Base-by-base conservation (phyloP, 2,888 invertebrate genomes). In the Cheilosia variabilis region DNA sequence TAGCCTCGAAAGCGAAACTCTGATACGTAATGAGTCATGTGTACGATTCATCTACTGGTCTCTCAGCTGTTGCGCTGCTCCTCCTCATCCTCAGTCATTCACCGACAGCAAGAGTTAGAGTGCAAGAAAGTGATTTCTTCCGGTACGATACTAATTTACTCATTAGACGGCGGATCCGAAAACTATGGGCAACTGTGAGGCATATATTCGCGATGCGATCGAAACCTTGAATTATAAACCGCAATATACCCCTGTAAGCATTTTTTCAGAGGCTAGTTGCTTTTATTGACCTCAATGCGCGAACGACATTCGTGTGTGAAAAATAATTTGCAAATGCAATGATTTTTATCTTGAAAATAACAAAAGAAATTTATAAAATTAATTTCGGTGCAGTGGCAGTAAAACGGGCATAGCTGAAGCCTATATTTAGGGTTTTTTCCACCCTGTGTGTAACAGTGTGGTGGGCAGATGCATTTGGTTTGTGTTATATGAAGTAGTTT, bases 121-220 rank as follows among this genome's bases (percentile, higher is more conserved):
- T 60, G 78, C 47, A 17, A 75, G 27, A 37, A 68, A 77, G 76
- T 77, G 69, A 76, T 72, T 77, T 80, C 43, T 86, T 68, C 55
- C 81, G 62, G 76, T 66, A 45, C 7, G 17, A 37, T 41, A 58
- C 15, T 71, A 19, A 17, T 34, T 60, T 45, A 53, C 34, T n/a
- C 47, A 27, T 22, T 53, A 15, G 47, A 43, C 34, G 17, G 24
- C 22, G 62, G 10, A 52, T 52, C 65, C 34, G 13, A 13, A 17
- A 55, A 72, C 31, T 17, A 86, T 86, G 86, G 76, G 81, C 37
- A 86, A 86, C 31, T 81, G 71, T 63, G 68, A 34, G 17, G 76
- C 76, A 7, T 81, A 77, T 24, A 81, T 86, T 57, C 81, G 71
- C 15, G 72, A 81, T 13, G 81, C 72, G 22, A 71, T 86, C 15